A percentile compares a stretch with the other conserved stretches of the same genome.
These are phyloP conservation scores for Abramis brama DNA, from an alignment of 2,113 vertebrate genomes.

Conservation along the genomic window DNA sequence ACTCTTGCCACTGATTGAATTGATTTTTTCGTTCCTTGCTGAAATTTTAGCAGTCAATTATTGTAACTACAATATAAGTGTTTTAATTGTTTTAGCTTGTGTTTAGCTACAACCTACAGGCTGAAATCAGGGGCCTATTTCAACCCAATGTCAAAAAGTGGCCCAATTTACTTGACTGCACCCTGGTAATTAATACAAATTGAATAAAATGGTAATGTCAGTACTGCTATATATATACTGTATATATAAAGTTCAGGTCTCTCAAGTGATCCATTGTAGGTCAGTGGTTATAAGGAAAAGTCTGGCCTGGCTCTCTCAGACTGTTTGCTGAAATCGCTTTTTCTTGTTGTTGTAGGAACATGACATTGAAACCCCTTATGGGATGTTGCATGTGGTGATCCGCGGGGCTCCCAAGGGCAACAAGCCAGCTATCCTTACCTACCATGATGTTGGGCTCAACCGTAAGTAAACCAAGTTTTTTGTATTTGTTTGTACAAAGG, in stretches of 20 bases:
- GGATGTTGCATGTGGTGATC: slow-evolving; percentile 95
- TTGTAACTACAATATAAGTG: no score
- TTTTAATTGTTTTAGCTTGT: background rate
- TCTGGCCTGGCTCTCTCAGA: background rate
- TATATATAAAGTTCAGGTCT: background rate
- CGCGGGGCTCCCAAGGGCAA: slow-evolving; percentile 94
- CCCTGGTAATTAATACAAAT: background rate
- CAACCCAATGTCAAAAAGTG: background rate
- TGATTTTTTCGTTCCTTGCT: background rate
- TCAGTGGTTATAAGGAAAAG: background rate
- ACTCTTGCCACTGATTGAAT: background rate
- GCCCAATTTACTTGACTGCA: background rate
- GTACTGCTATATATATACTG: no score
- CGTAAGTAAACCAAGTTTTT: slow-evolving; percentile 79
- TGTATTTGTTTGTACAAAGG: background rate
- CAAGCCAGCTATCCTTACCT: slow-evolving; percentile 93
- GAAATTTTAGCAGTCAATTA: background rate
- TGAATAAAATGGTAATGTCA: background rate
- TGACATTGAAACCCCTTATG: slow-evolving; percentile 93
- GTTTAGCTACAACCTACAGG: background rate
- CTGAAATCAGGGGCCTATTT: background rate
- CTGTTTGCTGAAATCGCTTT: background rate
- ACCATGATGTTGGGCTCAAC: slow-evolving; percentile 96
- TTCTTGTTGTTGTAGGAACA: slow-evolving; percentile 82
- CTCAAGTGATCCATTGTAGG: background rate